Evolutionary conservation across 2,888 invertebrate species (phyloP), one percentile per base, ranked within the genome.

Genomic region (Cheilosia variabilis): DNA sequence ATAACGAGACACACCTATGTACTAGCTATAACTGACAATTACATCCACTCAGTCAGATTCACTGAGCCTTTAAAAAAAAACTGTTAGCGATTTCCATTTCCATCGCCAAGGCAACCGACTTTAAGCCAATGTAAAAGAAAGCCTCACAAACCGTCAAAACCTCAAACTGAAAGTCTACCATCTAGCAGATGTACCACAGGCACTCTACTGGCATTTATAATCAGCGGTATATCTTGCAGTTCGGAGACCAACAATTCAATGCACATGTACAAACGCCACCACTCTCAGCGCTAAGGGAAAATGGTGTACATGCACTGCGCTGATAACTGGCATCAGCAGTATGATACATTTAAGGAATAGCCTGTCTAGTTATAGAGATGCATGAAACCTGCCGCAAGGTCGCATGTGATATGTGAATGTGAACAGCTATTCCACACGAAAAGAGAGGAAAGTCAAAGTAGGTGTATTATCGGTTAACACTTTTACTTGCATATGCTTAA

Each of bases 351-450:
- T 34, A 77, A 77, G 77, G 82, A 77, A 72, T 77, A 53, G 71
- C 71, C 45, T 82, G 71, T 71, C 52, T 43, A 53, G 45, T 65
- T 71, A 27, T 6, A 17, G 68, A 69, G 73, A 75, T 41, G 53
- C 65, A 53, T 62, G 52, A 63, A 79, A 84, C 73, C 84, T 66
- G 84, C 84, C 60, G 84, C 84, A 84, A 84, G 84, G 84, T 76
- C 84, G 75, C 58, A 31, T 65, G 69, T 69, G 41, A 73, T 53
- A 41, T 60, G 69, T 69, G 41, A 73, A 41, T 60, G 69, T 69
- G 41, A 73, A 79, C 71, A 75, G 75, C 47, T 50, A 17, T 50
- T 19, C 52, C 24, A 6, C 15, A 52, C 24, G 53, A 52, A 41
- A 10, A 41, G 24, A 7, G 10, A n/a, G 10, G 52, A 6, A 52